Evolutionary conservation across 2,797 vertebrate genomes (phyloP), one percentile per base, ranked within the genome.

Genomic region (Bradypodion ventrale): DNA sequence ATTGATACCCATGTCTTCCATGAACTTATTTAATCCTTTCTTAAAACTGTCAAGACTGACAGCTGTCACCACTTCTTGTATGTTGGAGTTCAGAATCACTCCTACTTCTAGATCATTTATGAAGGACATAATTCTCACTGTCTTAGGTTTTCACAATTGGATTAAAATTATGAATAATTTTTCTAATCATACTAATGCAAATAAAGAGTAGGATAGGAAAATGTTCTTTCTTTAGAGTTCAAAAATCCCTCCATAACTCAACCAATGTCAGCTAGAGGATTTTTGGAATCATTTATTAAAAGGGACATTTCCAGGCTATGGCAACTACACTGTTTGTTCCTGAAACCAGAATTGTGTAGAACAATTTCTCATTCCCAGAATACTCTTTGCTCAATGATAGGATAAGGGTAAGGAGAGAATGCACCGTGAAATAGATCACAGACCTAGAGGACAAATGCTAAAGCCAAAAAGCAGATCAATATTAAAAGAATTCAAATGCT

Each of bases 401-500:
- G 29, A 25, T 25, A 25, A 4, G n/a, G 63, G 32, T 49, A 49
- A 32, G 65, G 32, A 32, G 32, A 32, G 3, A 3, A 7, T 69
- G 68, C 15, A 44, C 25, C 32, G 72, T 70, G 40, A 42, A n/a
- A 27, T 72, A 86, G 84, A 73, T 70, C 19, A 3, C 37, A 44
- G 59, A 27, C 9, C 88, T 75, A 2, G 15, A 19, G 69, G 0
- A 13, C 6, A 82, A 74, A 78, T 76, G 69, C 25, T 27, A 23
- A 68, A 44, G 49, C 68, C 35, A 16, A 44, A 42, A 16, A 44
- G 5, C 29, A 32, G 80, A 73, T 87, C 52, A 29, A 88, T 74
- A 62, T 78, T 82, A 76, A 35, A 52, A 83, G 77, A 69, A 70
- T n/a, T 56, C 82, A 74, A 16, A 78, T 7, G 8, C 56, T 44